Conservation (phyloP, 2,797 vertebrate species). For the Meda fulgida region DNA sequence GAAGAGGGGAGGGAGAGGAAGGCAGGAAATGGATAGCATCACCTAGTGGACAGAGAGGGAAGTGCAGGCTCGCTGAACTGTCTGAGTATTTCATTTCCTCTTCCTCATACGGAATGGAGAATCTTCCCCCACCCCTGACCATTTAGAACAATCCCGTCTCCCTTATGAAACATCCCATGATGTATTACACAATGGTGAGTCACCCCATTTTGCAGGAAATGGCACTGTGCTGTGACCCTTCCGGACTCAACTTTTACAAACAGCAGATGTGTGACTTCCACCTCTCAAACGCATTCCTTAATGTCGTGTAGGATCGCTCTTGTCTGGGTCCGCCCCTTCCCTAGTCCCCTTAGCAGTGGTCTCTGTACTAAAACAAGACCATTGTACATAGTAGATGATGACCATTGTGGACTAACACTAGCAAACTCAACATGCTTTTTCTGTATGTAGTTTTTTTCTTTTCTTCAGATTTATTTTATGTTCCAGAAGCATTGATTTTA, state of each 20-base stretch:
- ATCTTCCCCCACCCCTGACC: background rate
- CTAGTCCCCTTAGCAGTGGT: conserved; percentile 21
- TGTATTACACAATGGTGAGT: conserved; percentile 62
- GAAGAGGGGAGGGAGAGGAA: background rate
- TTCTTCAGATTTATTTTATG: conserved; percentile 49
- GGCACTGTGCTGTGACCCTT: conserved; percentile 55
- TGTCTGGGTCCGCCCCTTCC: conserved; percentile 5
- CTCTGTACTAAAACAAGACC: conserved; percentile 35
- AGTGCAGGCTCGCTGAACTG: conserved; percentile 41
- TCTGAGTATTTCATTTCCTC: conserved; percentile 36
- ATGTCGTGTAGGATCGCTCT: background rate
- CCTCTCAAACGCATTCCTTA: conserved; percentile 48
- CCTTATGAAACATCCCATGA: conserved; percentile 56
- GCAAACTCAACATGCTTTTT: conserved; percentile 24
- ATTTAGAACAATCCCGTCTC: conserved; percentile 64
- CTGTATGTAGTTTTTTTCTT: conserved; percentile 55
- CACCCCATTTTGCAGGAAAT: conserved; percentile 55
- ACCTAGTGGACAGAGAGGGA: conserved; percentile 38
- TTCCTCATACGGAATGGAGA: background rate
- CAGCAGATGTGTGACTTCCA: conserved; percentile 49
- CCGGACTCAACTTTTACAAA: conserved; percentile 37
- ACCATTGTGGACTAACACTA: conserved; percentile 48
- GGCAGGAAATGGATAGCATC: conserved; percentile 12
- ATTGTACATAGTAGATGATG: conserved; percentile 2
- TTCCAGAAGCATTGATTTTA: conserved; percentile 22